These are phyloP conservation scores for Mesopsocus fuscifrons DNA, from an alignment of 2,888 invertebrate species.

Conservation along the genomic window DNA sequence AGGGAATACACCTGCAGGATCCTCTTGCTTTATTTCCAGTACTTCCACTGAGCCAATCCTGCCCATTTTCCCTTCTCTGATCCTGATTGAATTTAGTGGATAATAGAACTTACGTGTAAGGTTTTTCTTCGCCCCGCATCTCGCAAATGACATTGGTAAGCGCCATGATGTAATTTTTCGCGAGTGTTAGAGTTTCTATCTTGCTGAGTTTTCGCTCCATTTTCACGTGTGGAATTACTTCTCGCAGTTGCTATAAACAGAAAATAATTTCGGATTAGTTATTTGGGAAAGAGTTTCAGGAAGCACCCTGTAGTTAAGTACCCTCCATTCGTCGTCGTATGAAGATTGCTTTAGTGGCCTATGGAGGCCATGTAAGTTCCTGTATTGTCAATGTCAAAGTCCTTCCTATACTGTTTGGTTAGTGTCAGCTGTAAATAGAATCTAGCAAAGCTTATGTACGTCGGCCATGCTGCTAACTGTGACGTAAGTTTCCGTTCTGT, in stretches of 20 bases:
- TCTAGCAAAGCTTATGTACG: too few relatives aligned
- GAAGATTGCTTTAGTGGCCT: not conserved
- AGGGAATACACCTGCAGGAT: too few relatives aligned
- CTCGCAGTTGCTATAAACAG: constrained; percentile 46
- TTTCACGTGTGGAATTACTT: constrained; percentile 73
- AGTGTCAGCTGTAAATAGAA: too few relatives aligned
- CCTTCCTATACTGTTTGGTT: too few relatives aligned
- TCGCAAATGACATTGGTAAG: constrained; percentile 70
- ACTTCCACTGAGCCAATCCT: too few relatives aligned
- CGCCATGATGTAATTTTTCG: constrained; percentile 80
- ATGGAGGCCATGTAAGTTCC: too few relatives aligned
- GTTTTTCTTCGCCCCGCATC: constrained; percentile 45
- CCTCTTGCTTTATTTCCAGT: too few relatives aligned
- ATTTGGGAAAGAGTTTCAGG: not conserved
- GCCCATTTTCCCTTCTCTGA: too few relatives aligned
- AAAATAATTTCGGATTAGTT: constrained; percentile 12
- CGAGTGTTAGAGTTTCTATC: constrained; percentile 72
- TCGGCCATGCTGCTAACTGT: too few relatives aligned
- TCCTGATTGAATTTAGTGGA: too few relatives aligned
- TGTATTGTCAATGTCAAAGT: too few relatives aligned
- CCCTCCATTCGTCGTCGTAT: not conserved
- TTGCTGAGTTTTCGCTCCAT: constrained; percentile 70
- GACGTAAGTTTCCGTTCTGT: too few relatives aligned
- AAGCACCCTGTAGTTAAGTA: not conserved
- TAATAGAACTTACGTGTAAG: constrained; percentile 24